These are phyloP conservation scores for Rhyacophila evoluta DNA, from an alignment of 2,888 invertebrate genomes.

Conservation along the genomic window DNA sequence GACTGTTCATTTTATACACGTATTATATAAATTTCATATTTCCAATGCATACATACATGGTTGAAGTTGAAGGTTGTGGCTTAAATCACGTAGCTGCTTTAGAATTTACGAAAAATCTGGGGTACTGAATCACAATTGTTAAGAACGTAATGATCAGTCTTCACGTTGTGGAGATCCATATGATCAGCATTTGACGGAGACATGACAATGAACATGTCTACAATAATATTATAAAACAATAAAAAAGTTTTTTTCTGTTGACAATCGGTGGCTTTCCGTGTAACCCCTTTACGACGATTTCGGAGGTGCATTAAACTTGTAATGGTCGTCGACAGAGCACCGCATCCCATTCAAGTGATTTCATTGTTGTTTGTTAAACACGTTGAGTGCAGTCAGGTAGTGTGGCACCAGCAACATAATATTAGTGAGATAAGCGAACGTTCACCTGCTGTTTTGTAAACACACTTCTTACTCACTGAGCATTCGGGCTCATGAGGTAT, in stretches of 20 bases:
- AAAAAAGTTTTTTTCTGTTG: not conserved
- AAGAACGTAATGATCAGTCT: too few species aligned
- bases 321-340: not conserved
- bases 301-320: conserved; percentile 8
- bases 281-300: not conserved
- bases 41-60: too few species aligned
- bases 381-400: not conserved
- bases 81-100: too few species aligned
- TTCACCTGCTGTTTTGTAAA: conserved; percentile 1
- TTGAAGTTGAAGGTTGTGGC: too few species aligned
- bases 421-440: not conserved
- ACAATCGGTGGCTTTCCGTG: not conserved
- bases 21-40: too few species aligned
- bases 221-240: too few species aligned
- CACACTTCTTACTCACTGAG: not conserved
- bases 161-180: too few species aligned
- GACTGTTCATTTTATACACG: too few species aligned
- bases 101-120: too few species aligned
- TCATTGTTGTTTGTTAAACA: conserved; percentile 14
- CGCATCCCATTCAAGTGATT: conserved; percentile 19
- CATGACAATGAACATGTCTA: too few species aligned
- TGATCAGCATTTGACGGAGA: too few species aligned
- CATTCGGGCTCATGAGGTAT: not conserved
- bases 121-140: too few species aligned
- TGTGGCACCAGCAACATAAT: not conserved